Evolutionary conservation across 2,113 vertebrate genomes (phyloP), one percentile per base, ranked within the genome.

Genomic region (Callopanchax toddi): DNA sequence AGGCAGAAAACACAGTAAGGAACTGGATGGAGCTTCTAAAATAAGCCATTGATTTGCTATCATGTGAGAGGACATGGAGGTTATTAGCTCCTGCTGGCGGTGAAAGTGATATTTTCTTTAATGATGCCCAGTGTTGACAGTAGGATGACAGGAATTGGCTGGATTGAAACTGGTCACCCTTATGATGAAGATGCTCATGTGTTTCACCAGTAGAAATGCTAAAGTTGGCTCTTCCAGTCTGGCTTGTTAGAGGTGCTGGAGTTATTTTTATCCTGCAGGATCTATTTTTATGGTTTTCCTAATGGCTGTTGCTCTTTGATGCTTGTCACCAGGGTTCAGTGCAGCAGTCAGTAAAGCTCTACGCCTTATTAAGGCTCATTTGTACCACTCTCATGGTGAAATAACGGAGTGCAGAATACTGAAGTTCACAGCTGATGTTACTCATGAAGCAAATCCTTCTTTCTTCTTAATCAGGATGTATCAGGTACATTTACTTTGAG

Each of bases 181-280:
- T 8, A 26, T 52, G 70, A 23, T 22, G 40, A 36, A 21, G 61
- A 45, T 37, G 67, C 3, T 32, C 45, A 7, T 67, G 49, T 26
- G 71, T 32, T 44, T 32, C 22, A 40, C 6, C 25, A 39, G 43
- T 10, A 2, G 54, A 55, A 20, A 20, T 20, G 42, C 10, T 20
- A 10, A 44, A 20, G 42, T 10, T 42, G 11, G 42, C 10, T 32
- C 4, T 32, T 32, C 4, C 9, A 37, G 36, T 37, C 36, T 11
- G 2, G 36, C 36, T 37, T 4, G 12, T 37, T 13, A 12, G 11
- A 13, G 11, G 4, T 37, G 36, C 43, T 0, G 17, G 48, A 50
- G 79, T 76, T 86, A 81, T 88, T 81, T 88, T 83, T 81, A 79
- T 69, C 69, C 42, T 5, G 39, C 60, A 32, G 21, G 68, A 65